Base-by-base conservation (phyloP, 2,113 vertebrate species). In the Platysteira castanea region DNA sequence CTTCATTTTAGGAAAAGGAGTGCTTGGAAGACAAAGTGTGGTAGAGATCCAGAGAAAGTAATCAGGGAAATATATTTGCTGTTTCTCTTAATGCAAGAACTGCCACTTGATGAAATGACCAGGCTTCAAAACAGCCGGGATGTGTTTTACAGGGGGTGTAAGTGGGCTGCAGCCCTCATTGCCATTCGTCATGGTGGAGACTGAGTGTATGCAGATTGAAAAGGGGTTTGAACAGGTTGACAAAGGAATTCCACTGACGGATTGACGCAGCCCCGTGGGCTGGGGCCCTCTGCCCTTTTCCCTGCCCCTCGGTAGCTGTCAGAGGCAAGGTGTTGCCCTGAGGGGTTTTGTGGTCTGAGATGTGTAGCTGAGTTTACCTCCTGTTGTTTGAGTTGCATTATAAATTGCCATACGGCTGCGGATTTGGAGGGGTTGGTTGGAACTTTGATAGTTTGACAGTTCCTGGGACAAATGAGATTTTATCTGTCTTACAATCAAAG, bases 341-440 rank as follows among this genome's bases (percentile, higher is more conserved):
- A 20, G 17, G 9, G 7, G 10, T 2, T 64, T 37, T 46, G 52
- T 5, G 20, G 9, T n/a, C 47, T 3, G 3, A 30, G 3, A 5
- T 0, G 0, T 0, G 0, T 18, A 15, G n/a, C 31, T 90, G 53
- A 76, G 37, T 64, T 73, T 80, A 3, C 20, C 54, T 65, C 6
- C 60, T 69, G 8, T 26, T 41, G 65, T 41, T 64, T 26, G 22
- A 57, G 39, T 20, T 61, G 18, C 42, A 2, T 71, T 71, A 13
- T n/a, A 21, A 33, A 61, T 39, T 57, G 10, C 44, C 37, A 4
- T 33, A 16, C 8, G 31, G 24, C 31, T 65, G 21, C 47, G 81
- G 63, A 33, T 94, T 39, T 69, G 41, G 74, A 84, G 49, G 19
- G 23, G 2, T 31, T 83, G 28, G 12, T 33, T 71, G 30, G 17